phyloP scores from a whole-genome alignment of 2,113 vertebrate genomes.

The Chionodraco myersi region DNA sequence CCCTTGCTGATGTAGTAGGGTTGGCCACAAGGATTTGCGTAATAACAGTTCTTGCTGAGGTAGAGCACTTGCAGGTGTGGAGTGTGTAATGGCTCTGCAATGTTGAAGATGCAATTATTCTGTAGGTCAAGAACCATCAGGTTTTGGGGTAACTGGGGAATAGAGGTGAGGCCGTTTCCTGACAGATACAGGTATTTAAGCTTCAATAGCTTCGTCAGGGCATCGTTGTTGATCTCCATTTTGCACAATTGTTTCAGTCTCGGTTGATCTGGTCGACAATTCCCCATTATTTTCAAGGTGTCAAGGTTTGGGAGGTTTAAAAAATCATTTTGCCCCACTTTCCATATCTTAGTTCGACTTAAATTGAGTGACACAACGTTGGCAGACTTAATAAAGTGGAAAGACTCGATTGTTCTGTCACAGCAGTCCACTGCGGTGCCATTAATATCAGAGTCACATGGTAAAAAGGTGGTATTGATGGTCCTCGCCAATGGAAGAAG shows the following conservation, averaged over 20 bases:
- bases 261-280: conserved; percentile 72
- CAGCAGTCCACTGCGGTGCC: conserved; percentile 75
- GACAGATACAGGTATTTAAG: conserved; percentile 74
- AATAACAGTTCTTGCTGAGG: conserved; percentile 81
- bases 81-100: conserved; percentile 66
- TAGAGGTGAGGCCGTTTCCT: conserved; percentile 81
- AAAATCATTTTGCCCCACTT: conserved; percentile 63
- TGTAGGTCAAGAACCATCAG: conserved; percentile 76
- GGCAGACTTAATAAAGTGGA: conserved; percentile 74
- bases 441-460: conserved; percentile 78
- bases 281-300: conserved; percentile 73
- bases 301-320: conserved; percentile 76
- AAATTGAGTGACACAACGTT: conserved; percentile 75
- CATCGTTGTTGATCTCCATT: conserved; percentile 68
- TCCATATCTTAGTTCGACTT: conserved; percentile 69
- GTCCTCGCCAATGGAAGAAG: conserved; percentile 55
- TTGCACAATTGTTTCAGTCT: conserved; percentile 60
- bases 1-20: conserved; percentile 71
- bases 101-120: conserved; percentile 76
- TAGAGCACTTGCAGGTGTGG: conserved; percentile 71
- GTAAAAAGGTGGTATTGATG: conserved; percentile 76
- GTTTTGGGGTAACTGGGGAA: conserved; percentile 78
- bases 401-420: conserved; percentile 57
- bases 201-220: conserved; percentile 72
- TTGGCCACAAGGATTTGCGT: conserved; percentile 81